Percentiles rank a stretch among this genome's conserved stretches.
Evolutionary conservation across 2,113 vertebrate genomes (phyloP).

Genomic region (Odocoileus hemionus): DNA sequence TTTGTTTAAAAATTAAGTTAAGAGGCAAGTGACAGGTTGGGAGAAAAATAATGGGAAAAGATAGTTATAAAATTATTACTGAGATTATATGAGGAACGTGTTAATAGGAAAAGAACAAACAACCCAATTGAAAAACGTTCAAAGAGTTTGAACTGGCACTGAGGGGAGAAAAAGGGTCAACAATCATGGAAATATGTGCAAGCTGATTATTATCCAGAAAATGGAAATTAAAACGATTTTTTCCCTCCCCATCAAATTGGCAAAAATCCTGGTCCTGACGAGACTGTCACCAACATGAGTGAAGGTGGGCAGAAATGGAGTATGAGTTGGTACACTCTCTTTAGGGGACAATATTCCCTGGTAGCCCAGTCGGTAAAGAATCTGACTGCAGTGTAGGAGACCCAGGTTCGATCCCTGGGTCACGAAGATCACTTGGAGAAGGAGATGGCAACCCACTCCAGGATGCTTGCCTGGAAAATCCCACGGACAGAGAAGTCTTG

Average conservation of each 20-base stretch:
- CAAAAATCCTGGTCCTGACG: background rate
- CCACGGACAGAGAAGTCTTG: background rate
- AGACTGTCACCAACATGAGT: background rate
- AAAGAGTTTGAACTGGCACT: background rate
- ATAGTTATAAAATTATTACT: background rate
- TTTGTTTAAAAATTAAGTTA: background rate
- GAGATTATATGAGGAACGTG: background rate
- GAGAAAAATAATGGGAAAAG: background rate
- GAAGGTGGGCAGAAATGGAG: background rate
- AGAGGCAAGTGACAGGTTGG: background rate
- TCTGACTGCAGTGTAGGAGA: background rate
- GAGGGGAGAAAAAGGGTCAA: background rate
- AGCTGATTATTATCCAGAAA: background rate
- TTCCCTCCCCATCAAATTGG: background rate
- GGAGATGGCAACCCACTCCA: background rate
- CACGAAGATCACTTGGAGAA: background rate
- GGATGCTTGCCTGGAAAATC: background rate
- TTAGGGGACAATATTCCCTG: background rate
- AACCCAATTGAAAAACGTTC: background rate
- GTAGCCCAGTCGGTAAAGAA: background rate
- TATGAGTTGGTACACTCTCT: fast-evolving
- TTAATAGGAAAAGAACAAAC: background rate
- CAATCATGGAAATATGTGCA: background rate
- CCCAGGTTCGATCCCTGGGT: background rate
- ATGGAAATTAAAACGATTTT: background rate